Base-by-base conservation (phyloP, 2,113 vertebrate species). In the Telmatochromis sp. region DNA sequence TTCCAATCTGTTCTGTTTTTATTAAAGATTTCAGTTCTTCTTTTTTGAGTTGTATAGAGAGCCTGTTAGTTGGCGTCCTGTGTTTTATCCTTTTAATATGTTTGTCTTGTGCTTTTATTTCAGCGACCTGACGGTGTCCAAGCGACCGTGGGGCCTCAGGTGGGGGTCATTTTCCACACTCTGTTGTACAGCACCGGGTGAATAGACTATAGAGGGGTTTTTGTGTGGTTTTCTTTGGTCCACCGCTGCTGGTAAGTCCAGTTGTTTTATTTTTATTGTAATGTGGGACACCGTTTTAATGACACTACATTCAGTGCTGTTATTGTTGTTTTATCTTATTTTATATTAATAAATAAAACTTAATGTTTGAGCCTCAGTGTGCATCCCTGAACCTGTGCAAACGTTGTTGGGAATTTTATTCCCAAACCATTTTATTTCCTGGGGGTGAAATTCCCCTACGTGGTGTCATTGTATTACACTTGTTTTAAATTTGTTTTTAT, bases 91-190 rank as follows among this genome's bases (percentile, higher is more conserved):
- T n/a, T 51, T 51, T 5, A 51, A 51, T 51, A 3, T 50, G 47
- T 2, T 17, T 9, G 47, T 17, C 7, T 9, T 51, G 50, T 51
- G 50, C 50, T 51, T 6, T n/a, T 10, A 51, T 51, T 51, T n/a
- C 19, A 53, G 51, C 9, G 9, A 21, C 0, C 51, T 6, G 51
- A 21, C n/a, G 5, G 2, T 21, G 3, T 12, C 0, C n/a, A 1
- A 54, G 51, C 5, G 2, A 1, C 45, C 4, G 14, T 47, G 45
- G 47, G 47, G 0, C 9, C 9, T 54, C 9, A 7, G 51, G 51
- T 2, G 51, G 9, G 5, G 51, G 51, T 53, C 5, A 5, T 54
- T 54, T 54, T 54, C 51, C n/a, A 21, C 51, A 2, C 19, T 47
- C 9, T 3, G 50, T 51, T 10, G 50, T 51, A n/a, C 50, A 51